A percentile compares a stretch with the other conserved stretches of the same genome.
Evolutionary conservation across 2,797 vertebrate species (phyloP).

Genomic region (Phrynocephalus forsythii): DNA sequence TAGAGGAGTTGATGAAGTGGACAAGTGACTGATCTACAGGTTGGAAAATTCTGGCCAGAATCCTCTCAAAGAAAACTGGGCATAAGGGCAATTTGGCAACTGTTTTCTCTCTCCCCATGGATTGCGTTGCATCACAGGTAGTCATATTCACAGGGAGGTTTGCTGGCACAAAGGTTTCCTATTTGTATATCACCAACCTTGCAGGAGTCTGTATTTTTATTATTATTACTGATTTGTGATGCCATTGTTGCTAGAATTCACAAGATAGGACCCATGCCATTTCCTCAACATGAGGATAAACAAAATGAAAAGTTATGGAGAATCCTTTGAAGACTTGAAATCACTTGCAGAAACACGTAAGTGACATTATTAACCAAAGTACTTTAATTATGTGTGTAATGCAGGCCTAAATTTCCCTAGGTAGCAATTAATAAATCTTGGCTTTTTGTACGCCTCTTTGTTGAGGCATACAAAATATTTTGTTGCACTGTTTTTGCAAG

Average conservation of each 20-base stretch:
- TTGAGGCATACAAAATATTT: background rate
- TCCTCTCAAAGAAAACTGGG: background rate
- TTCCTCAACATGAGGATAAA: background rate
- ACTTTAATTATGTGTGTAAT: background rate
- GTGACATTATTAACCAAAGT: background rate
- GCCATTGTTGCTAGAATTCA: too few relatives aligned
- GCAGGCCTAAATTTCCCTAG: background rate
- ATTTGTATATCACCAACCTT: too few relatives aligned
- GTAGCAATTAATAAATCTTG: background rate
- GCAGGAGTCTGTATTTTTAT: too few relatives aligned
- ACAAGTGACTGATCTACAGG: background rate
- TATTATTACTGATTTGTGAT: too few relatives aligned
- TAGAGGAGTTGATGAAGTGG: background rate
- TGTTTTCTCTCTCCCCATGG: too few relatives aligned
- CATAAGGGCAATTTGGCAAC: too few relatives aligned
- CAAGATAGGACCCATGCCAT: background rate
- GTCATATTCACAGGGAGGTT: too few relatives aligned
- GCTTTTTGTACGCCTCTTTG: background rate
- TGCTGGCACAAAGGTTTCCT: too few relatives aligned
- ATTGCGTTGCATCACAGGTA: too few relatives aligned
- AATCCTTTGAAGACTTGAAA: background rate
- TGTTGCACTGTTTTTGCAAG: background rate
- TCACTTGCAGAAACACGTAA: background rate
- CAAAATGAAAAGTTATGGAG: background rate
- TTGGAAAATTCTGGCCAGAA: background rate